Evolutionary conservation across 2,888 invertebrate genomes (phyloP), one percentile per base, ranked within the genome.

Genomic region (Endotricha flammealis): DNA sequence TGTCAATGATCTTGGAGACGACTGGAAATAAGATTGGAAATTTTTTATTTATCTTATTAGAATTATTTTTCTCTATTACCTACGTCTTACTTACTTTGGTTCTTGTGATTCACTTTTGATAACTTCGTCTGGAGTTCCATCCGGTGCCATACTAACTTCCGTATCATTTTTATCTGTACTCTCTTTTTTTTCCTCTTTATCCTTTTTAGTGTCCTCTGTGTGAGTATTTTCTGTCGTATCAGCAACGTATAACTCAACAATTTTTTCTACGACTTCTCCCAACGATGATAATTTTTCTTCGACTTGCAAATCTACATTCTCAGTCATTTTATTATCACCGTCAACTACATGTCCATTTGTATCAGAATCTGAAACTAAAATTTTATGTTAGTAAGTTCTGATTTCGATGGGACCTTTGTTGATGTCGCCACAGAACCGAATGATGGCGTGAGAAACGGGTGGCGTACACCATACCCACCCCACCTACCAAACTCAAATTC

Each of bases 181-280:
- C 2, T 20, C 20, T 2, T 20, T 20, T 3, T 2, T 2, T 20
- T 20, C n/a, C n/a, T 2, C 20, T 2, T 2, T 2, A 20, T 20
- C n/a, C n/a, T n/a, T n/a, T n/a, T n/a, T n/a, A n/a, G n/a, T n/a
- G n/a, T n/a, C n/a, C n/a, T n/a, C 20, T 3, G 20, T 2, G 6
- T 20, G 20, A 8, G n/a, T 20, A 20, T 6, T 20, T 6, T 31
- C 36, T 30, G 33, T 13, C 4, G 27, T 40, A 1, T 53, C 50
- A 10, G 39, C 12, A 4, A 43, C 44, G 22, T 46, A 49, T 14
- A 57, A 31, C 33, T 68, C 60, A 28, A 83, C 63, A 3, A 75
- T 71, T 58, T 72, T 74, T 30, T 77, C 79, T 7, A 79, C 75
- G 1, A 81, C 61, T 39, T 73, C 64, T 49, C 77, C 70, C 42